These are phyloP conservation scores for Leptinotarsa lineolata DNA, from an alignment of 1,140 invertebrate species.

Conservation along the genomic window DNA sequence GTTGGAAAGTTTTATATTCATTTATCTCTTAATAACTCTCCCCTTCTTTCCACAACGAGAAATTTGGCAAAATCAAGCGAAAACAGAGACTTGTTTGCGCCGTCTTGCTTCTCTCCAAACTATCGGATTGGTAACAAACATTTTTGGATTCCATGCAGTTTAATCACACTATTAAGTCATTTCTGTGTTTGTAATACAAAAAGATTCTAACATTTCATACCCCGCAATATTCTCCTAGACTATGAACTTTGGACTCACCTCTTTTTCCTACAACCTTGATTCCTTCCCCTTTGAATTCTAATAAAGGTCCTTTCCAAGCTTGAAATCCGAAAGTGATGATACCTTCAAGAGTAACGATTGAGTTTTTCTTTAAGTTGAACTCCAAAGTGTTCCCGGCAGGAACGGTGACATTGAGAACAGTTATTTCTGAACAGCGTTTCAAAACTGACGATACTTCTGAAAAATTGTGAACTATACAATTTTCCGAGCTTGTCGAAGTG, in stretches of 20 bases:
- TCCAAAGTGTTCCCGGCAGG: constrained; percentile 17
- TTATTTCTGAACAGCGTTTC: background rate
- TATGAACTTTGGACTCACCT: background rate
- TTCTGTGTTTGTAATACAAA: no score
- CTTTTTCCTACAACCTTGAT: background rate
- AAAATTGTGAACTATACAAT: background rate
- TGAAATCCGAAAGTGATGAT: background rate
- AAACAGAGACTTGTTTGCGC: no score
- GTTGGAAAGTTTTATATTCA: no score
- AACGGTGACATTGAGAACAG: constrained; percentile 11
- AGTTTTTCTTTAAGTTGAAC: background rate
- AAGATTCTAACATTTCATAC: no score
- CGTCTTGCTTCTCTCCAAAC: no score
- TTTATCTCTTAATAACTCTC: no score
- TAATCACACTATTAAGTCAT: no score
- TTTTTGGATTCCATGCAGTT: no score
- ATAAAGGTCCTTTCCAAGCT: background rate
- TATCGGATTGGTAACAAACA: no score
- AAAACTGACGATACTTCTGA: background rate
- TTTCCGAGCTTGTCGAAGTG: background rate
- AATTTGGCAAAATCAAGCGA: no score
- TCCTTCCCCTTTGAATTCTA: background rate
- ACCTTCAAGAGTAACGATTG: constrained; percentile 15
- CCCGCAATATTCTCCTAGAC: no score
- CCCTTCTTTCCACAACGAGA: no score